Base-by-base conservation (phyloP, 2,797 vertebrate genomes). In the Poecilia gillii region DNA sequence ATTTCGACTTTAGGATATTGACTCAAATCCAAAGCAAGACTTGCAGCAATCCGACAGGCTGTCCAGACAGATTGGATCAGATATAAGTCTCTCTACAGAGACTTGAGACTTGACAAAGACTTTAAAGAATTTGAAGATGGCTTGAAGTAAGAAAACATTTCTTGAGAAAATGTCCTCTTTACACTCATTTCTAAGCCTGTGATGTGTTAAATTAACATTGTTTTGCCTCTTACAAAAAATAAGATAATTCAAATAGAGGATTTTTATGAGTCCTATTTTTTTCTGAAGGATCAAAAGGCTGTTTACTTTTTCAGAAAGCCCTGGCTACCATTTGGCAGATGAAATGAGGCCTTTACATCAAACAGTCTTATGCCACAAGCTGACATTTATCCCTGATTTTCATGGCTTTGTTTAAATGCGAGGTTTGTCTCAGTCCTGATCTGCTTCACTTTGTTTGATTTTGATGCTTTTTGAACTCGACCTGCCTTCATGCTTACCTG, bases 321-420 rank as follows among this genome's bases (percentile, higher is more conserved):
- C 8, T 41, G 20, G 64, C 36, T 68, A 68, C 39, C 64, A 68
- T 74, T 74, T 74, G 39, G n/a, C n/a, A 57, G 49, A 43, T 41
- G 41, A 28, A 45, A 43, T 46, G 43, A 62, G 74, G 74, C 41
- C 41, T 75, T 75, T 62, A 46, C 74, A 62, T 62, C 39, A 62
- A 46, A 75, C 55, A 46, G n/a, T 33, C 23, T 45, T 28, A 28
- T 45, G 31, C 46, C 74, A 62, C 55, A 75, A 7, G 20, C 36
- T 68, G 39, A 68, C 64, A 68, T 68, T 68, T 68, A 11, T 39
- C 3, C 39, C 64, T 12, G 36, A 41, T 68, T 68, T 68, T 12
- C 25, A 12, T 68, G 64, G 36, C 36, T 41, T 68, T 25, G 36
- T 68, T 41, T 68, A 41, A 68, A 68, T 68, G 64, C 1, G 20